These are phyloP conservation scores for Harpagifer antarcticus DNA, from an alignment of 2,797 vertebrate genomes.

Conservation along the genomic window DNA sequence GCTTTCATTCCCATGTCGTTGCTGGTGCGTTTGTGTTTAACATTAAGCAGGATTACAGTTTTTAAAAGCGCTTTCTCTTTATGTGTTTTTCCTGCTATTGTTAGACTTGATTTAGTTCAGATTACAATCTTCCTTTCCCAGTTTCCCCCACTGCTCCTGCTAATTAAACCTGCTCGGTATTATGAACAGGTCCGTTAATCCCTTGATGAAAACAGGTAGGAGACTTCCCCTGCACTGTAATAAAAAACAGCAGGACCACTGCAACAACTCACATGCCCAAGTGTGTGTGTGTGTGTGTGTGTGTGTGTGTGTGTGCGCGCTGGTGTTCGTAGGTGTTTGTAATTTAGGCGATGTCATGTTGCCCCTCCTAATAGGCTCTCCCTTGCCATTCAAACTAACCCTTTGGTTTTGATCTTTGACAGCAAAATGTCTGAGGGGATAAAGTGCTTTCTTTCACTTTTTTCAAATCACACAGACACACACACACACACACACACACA, in stretches of 20 bases:
- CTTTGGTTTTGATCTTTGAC: slow-evolving; percentile 53
- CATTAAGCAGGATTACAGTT: slow-evolving; percentile 38
- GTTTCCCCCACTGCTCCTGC: slow-evolving; percentile 40
- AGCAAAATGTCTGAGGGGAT: slow-evolving; percentile 48
- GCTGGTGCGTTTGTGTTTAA: slow-evolving; percentile 21
- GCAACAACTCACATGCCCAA: neutral
- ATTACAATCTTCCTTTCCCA: slow-evolving; percentile 47
- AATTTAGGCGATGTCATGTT: slow-evolving; percentile 50
- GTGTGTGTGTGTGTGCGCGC: neutral
- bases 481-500: neutral
- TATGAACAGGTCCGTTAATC: slow-evolving; percentile 38
- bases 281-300: neutral
- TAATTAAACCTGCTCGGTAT: slow-evolving; percentile 57
- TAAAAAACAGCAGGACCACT: slow-evolving; percentile 10
- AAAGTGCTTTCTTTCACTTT: neutral
- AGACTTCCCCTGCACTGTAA: slow-evolving; percentile 20
- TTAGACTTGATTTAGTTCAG: slow-evolving; percentile 57
- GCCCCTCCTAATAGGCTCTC: slow-evolving; percentile 64
- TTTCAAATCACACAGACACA: neutral
- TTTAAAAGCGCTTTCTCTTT: slow-evolving; percentile 43
- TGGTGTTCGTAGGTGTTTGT: slow-evolving; percentile 18
- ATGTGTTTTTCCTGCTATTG: slow-evolving; percentile 26
- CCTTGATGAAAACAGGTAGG: slow-evolving; percentile 31
- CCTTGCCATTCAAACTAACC: slow-evolving; percentile 54
- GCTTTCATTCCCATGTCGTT: slow-evolving; percentile 20